Evolutionary conservation across 1,140 invertebrate species (phyloP), one percentile per base, ranked within the genome.

Genomic region (Mercenaria mercenaria): DNA sequence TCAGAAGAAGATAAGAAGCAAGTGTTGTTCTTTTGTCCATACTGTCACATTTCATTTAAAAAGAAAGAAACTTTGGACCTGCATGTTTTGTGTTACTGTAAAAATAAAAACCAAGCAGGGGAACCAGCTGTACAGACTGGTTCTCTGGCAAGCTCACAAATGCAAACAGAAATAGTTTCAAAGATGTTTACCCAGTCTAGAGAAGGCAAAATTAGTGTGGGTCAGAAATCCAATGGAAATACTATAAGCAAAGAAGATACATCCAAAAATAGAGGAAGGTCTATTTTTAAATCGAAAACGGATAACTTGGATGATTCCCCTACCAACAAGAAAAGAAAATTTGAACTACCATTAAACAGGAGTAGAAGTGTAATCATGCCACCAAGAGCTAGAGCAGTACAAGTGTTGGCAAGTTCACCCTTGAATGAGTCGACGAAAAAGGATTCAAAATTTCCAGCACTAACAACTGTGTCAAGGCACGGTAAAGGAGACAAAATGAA

Each of bases 21-120:
- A 26, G 13, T 13, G 32, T 37, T 79, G 47, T 79, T 79, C 23
- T 50, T 43, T 18, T 85, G 83, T 37, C 83, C 41, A 11, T 39
- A 89, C 29, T 94, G 93, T 64, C 90, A 90, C 47, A 88, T 91
- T 47, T 90, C 90, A 3, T 94, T 94, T 74, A 88, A 92, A 50
- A 93, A 93, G 59, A 64, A 81, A 34, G 89, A 92, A 61, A 92
- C 91, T 26, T 86, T 94, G 41, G 88, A 92, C 26, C 79, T 94
- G 61, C 93, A 94, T 90, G 88, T 88, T 61, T 52, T 85, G 37
- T 92, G 89, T 37, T 93, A 94, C 82, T 94, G 93, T 79, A 89
- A 87, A n/a, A 74, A 61, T 4, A 80, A 77, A 43, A 84, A 43
- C 61, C 59, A 82, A 47, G 52, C 72, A 56, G 43, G 52, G 74